A percentile compares a stretch with the other conserved stretches of the same genome.
Conservation (phyloP, 2,113 vertebrate genomes). For the Plecturocebus donacophilus region DNA sequence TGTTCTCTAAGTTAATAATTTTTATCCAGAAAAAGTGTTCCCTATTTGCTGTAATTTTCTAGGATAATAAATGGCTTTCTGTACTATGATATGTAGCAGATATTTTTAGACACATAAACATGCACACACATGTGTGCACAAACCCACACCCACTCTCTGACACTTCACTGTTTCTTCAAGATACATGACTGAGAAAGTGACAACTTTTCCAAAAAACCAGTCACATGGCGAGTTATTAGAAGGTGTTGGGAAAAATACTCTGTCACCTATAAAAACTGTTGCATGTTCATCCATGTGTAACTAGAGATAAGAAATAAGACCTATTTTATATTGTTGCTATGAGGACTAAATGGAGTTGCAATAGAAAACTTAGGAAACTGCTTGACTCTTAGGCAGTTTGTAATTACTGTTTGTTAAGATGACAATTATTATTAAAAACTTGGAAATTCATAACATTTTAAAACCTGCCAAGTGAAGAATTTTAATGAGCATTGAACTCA, state of each 20-base stretch:
- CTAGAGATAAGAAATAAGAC: neutral
- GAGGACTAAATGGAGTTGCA: neutral
- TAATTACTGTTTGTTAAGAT: neutral
- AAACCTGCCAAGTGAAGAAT: neutral
- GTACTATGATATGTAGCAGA: neutral
- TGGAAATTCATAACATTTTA: neutral
- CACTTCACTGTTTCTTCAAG: neutral
- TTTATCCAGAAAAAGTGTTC: neutral
- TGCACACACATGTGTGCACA: neutral
- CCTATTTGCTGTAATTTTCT: neutral
- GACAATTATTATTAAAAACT: slow-evolving; percentile 22
- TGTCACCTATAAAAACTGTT: neutral
- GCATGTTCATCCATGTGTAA: neutral
- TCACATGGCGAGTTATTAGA: neutral
- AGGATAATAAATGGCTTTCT: neutral
- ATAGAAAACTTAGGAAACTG: neutral
- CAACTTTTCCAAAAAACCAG: neutral
- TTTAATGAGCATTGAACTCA: slow-evolving; percentile 6
- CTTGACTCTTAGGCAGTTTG: neutral
- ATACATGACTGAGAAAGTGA: neutral
- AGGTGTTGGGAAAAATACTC: neutral
- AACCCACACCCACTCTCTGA: neutral
- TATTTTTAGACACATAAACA: neutral
- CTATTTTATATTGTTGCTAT: neutral
- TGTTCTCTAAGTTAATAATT: neutral